Evolutionary conservation across 2,888 invertebrate species (phyloP).

Genomic region (Diarsia dahlii): DNA sequence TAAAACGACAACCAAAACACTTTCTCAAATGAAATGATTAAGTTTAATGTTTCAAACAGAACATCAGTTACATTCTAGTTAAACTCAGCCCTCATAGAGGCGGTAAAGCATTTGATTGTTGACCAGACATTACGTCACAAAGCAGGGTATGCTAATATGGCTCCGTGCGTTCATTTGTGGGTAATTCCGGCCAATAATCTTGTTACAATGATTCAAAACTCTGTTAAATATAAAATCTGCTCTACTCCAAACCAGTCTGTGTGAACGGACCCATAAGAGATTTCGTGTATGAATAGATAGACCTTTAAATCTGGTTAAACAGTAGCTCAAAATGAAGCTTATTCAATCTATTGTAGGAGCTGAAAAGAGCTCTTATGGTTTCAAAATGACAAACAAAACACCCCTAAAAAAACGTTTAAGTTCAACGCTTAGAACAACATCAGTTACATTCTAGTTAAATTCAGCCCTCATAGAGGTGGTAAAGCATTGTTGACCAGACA

Average conservation of each 20-base stretch:
- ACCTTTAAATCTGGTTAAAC: too few species aligned
- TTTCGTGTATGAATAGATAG: too few species aligned
- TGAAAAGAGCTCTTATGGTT: neutral
- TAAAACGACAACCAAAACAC: neutral
- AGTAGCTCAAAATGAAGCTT: too few species aligned
- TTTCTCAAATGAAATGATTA: neutral
- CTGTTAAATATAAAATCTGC: too few species aligned
- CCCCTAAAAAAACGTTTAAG: neutral
- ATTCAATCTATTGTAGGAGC: too few species aligned
- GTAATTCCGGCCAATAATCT: too few species aligned
- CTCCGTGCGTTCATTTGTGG: too few species aligned
- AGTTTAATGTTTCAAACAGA: neutral
- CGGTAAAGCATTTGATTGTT: constrained; percentile 34
- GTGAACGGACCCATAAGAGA: too few species aligned
- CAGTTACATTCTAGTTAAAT: neutral
- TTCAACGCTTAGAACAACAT: neutral
- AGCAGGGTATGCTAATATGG: too few species aligned
- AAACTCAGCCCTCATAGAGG: neutral
- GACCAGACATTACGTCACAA: constrained; percentile 26
- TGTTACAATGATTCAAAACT: too few species aligned
- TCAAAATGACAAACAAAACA: neutral
- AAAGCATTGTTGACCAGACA: constrained; percentile 29
- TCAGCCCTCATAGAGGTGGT: neutral
- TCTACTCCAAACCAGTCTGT: too few species aligned
- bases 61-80: neutral